phyloP scores from a whole-genome alignment of 2,113 vertebrate genomes.

The Megaceryle torquata region DNA sequence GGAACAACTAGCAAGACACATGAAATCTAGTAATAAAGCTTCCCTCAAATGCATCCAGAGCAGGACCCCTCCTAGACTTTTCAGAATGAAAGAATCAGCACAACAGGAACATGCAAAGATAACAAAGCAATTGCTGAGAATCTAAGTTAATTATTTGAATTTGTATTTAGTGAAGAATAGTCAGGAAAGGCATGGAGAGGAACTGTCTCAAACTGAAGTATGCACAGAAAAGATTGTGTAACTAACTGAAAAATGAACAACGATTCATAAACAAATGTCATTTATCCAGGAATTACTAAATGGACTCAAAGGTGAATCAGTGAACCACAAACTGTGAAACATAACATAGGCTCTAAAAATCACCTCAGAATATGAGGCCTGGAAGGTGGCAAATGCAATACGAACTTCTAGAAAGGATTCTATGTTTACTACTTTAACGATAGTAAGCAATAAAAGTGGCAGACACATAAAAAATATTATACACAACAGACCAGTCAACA shows the following conservation, averaged over 20 bases:
- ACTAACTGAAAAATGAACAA: not conserved
- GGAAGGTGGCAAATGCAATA: not conserved
- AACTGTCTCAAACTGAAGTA: not conserved
- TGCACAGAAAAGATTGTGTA: accelerated
- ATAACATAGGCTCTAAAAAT: not conserved
- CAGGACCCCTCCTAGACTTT: not conserved
- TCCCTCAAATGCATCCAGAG: not conserved
- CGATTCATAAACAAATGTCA: not conserved
- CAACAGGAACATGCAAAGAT: not conserved
- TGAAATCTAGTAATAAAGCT: not conserved
- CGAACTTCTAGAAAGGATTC: not conserved
- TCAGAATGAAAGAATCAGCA: not conserved
- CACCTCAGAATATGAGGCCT: not conserved
- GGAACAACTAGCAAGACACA: not conserved
- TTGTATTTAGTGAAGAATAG: not conserved
- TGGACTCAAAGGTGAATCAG: not conserved
- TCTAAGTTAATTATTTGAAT: not conserved
- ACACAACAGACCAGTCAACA: not conserved
- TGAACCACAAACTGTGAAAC: not conserved
- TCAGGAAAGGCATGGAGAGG: not conserved
- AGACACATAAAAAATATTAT: not conserved
- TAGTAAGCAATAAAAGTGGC: not conserved
- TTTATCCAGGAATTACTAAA: not conserved
- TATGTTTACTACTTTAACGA: not conserved
- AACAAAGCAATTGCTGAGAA: not conserved